Base-by-base conservation (phyloP, 2,797 vertebrate genomes). In the Amniataba percoides region DNA sequence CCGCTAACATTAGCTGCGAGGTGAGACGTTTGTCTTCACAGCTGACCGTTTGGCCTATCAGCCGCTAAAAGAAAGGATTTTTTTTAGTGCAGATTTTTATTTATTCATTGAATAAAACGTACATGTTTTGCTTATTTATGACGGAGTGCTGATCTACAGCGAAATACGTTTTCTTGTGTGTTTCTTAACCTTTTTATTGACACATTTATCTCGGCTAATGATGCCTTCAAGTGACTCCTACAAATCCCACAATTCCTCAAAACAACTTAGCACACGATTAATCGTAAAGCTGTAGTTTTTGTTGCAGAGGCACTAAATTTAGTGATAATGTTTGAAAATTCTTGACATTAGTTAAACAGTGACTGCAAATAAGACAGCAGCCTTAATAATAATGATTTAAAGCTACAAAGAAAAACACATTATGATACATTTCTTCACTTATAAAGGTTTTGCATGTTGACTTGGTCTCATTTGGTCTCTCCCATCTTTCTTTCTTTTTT, bases 1-100 rank as follows among this genome's bases (percentile, higher is more conserved):
- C 27, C n/a, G 56, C 23, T 19, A n/a, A 69, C 46, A 36, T 36
- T 21, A 23, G 21, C 48, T 43, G 25, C 36, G 19, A 80, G 77
- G 88, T 88, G 58, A 89, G 87, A 51, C 1, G 27, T 77, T 18
- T 48, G 13, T 3, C 34, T 31, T 10, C 3, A 49, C 23, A 31
- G 49, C 56, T 74, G 34, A 36, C 34, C 34, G 43, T 73, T 69
- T 57, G 23, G 18, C 58, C 23, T 36, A 1, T 61, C 45, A 40
- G 58, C 69, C n/a, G 21, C 42, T 19, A 39, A 55, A 18, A n/a
- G 34, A 5, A 9, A 36, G 34, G 34, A 2, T 36, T 36, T 36
- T 36, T 36, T 7, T 36, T 4, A 8, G 4, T 8, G 34, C 34
- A 27, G 27, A 8, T 8, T 6, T 36, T 36, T 36, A 9, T 36